phyloP scores from a whole-genome alignment of 2,113 vertebrate genomes.

The Spermophilus dauricus region DNA sequence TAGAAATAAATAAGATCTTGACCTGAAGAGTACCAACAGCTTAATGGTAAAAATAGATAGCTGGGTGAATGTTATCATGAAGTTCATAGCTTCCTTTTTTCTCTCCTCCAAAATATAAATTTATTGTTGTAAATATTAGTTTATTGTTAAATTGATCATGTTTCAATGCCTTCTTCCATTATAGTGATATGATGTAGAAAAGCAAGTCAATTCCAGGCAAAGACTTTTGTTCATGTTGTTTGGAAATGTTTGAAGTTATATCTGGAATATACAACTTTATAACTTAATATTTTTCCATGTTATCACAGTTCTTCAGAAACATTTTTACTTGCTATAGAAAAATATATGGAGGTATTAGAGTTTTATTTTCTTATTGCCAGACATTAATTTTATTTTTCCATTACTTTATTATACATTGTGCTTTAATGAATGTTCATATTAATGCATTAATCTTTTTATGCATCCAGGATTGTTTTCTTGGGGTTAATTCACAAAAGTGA shows the following conservation, averaged over 20 bases:
- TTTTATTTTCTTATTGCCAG: slow-evolving; percentile 2
- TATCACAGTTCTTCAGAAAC: slow-evolving; percentile 39
- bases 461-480: neutral
- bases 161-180: neutral
- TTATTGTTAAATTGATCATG: neutral
- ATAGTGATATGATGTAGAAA: neutral
- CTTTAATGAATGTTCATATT: neutral
- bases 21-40: neutral
- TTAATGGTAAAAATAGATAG: neutral
- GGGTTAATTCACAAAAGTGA: neutral
- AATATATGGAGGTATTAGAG: neutral
- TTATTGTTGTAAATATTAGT: neutral
- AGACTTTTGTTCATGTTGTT: slow-evolving; percentile 21
- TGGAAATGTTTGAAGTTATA: slow-evolving; percentile 46
- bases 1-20: slow-evolving; percentile 10
- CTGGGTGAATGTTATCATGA: neutral
- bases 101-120: neutral
- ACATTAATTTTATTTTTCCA: slow-evolving; percentile 11
- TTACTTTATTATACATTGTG: neutral
- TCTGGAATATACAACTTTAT: neutral
- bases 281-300: neutral
- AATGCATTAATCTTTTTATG: neutral
- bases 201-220: neutral
- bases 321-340: slow-evolving; percentile 35
- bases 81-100: slow-evolving; percentile 28